These are phyloP conservation scores for Enteromius trimaculatus DNA, from an alignment of 2,797 vertebrate species.

Conservation along the genomic window DNA sequence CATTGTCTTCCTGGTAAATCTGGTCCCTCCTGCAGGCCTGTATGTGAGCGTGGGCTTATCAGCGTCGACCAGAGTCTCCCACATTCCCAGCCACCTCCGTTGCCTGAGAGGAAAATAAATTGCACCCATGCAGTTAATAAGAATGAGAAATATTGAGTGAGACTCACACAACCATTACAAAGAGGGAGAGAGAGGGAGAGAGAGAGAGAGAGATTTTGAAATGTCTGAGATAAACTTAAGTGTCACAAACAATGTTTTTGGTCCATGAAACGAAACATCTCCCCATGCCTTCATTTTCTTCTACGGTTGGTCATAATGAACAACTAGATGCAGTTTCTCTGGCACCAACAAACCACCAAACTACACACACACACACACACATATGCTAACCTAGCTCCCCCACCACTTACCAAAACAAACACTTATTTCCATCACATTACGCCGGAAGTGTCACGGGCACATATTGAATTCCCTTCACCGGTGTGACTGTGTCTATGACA, in stretches of 20 bases:
- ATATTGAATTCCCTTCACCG: slow-evolving; percentile 74
- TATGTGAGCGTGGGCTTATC: slow-evolving; percentile 88
- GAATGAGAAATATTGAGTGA: slow-evolving; percentile 90
- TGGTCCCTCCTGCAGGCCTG: slow-evolving; percentile 84
- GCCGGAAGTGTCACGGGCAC: slow-evolving; percentile 66
- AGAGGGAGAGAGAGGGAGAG: slow-evolving; percentile 30
- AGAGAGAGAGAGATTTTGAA: slow-evolving; percentile 70
- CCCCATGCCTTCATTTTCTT: slow-evolving; percentile 31
- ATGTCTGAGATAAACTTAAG: slow-evolving; percentile 68
- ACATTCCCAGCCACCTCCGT: slow-evolving; percentile 80
- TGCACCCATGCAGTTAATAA: slow-evolving; percentile 94
- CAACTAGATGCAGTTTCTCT: slow-evolving; percentile 54
- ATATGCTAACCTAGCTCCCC: slow-evolving; percentile 28
- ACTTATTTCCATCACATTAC: slow-evolving; percentile 71
- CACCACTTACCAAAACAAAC: slow-evolving; percentile 66
- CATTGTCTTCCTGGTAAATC: slow-evolving; percentile 93
- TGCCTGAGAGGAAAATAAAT: slow-evolving; percentile 97
- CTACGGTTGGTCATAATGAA: slow-evolving; percentile 53
- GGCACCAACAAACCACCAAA: slow-evolving; percentile 35
- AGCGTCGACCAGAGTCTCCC: slow-evolving; percentile 87
- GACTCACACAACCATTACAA: slow-evolving; percentile 82
- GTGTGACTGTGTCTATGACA: slow-evolving; percentile 67
- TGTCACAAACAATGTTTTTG: slow-evolving; percentile 69
- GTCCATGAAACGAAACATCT: slow-evolving; percentile 61
- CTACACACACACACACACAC: background rate